Percentiles rank a stretch among this genome's conserved stretches.
These are phyloP conservation scores for Cryptops parisi DNA, from an alignment of 2,888 invertebrate species.

Conservation along the genomic window DNA sequence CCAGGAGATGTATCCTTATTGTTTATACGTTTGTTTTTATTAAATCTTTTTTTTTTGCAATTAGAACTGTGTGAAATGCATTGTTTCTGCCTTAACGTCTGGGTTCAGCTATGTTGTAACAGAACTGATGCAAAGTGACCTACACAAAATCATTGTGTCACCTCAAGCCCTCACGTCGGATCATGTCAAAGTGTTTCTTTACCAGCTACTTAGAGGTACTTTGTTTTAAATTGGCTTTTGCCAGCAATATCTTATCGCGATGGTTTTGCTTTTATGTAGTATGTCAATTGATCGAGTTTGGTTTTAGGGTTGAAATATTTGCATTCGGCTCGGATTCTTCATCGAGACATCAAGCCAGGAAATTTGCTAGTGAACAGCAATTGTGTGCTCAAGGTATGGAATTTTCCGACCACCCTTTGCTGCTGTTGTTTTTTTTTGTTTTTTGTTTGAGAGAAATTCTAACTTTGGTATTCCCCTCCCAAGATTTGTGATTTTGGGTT, in stretches of 20 bases:
- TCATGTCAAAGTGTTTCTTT: constrained; percentile 99
- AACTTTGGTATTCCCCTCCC: no score
- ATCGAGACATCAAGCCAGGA: constrained; percentile 98
- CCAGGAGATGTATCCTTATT: constrained; percentile 97
- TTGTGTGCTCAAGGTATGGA: constrained; percentile 77
- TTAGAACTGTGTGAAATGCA: not conserved
- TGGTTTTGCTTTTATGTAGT: not conserved
- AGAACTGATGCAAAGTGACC: constrained; percentile 97
- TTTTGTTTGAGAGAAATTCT: not conserved
- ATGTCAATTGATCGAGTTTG: not conserved
- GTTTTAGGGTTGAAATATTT: constrained; percentile 84
- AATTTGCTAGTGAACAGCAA: constrained; percentile 98
- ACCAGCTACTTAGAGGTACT: constrained; percentile 93
- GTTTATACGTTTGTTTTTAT: not conserved
- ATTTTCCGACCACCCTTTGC: not conserved
- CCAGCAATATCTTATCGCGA: not conserved
- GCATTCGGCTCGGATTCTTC: constrained; percentile 94
- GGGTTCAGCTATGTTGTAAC: constrained; percentile 92
- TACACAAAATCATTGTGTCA: constrained; percentile 99
- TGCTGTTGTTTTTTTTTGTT: not conserved
- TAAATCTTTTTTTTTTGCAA: not conserved
- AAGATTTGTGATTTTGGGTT: constrained; percentile 99
- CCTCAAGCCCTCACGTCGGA: constrained; percentile 97
- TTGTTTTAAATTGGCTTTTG: not conserved
- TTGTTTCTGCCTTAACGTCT: constrained; percentile 15